These are phyloP conservation scores for Nomada ruficornis DNA, from an alignment of 2,888 invertebrate genomes.

Conservation along the genomic window DNA sequence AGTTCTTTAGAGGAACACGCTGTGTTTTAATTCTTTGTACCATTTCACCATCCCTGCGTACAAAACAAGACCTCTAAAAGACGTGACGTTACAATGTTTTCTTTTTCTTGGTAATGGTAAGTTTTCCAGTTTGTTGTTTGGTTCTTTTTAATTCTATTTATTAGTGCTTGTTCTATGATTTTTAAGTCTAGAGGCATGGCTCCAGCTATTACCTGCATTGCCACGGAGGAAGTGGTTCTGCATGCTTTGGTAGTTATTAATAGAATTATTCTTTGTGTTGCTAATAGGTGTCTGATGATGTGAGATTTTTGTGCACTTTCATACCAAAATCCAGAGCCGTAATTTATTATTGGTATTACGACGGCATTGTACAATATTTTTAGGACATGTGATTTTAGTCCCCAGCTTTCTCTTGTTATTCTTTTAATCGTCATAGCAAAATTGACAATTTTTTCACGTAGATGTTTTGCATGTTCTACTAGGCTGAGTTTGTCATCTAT, in stretches of 20 bases:
- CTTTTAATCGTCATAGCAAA: not conserved
- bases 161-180: not conserved
- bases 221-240: not conserved
- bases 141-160: not conserved
- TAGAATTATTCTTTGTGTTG: not conserved
- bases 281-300: not conserved
- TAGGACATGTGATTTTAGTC: not conserved
- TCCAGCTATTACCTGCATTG: not conserved
- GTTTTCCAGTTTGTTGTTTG: not conserved
- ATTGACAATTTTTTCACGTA: not conserved
- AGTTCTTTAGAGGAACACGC: no score
- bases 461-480: not conserved
- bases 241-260: not conserved
- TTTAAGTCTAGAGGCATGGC: not conserved
- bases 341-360: slow-evolving; percentile 19
- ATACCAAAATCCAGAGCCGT: slow-evolving; percentile 17
- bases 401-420: slow-evolving; percentile 32
- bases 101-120: not conserved
- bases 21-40: no score
- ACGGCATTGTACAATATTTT: slow-evolving; percentile 13
- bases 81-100: not conserved
- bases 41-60: no score
- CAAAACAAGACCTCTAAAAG: no score
- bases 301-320: not conserved
- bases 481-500: not conserved